These are phyloP conservation scores for Drosophila mauritiana DNA, from an alignment of 1,140 invertebrate species.

Conservation along the genomic window DNA sequence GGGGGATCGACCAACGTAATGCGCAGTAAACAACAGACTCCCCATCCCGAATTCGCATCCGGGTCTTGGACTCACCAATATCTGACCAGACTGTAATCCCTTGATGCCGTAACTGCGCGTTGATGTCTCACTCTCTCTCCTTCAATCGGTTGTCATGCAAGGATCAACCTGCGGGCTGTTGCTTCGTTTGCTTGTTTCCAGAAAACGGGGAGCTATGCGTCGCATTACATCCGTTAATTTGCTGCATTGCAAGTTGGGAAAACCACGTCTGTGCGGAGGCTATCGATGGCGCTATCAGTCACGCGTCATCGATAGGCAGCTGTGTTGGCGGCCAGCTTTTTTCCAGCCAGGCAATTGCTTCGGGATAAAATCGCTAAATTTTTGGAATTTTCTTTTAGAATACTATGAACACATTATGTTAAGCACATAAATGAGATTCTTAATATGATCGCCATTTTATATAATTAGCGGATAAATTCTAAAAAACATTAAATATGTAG, in stretches of 20 bases:
- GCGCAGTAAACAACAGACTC: slow-evolving; percentile 27
- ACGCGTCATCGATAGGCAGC: not conserved
- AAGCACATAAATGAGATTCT: no score
- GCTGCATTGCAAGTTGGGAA: slow-evolving; percentile 7
- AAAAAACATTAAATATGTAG: no score
- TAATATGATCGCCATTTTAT: no score
- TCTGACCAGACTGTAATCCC: not conserved
- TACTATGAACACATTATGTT: no score
- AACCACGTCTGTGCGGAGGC: slow-evolving; percentile 2
- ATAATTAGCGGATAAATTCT: no score
- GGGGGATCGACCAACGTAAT: slow-evolving; percentile 21
- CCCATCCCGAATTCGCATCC: slow-evolving; percentile 9
- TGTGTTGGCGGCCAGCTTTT: not conserved
- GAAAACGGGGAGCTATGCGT: not conserved
- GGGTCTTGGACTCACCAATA: slow-evolving; percentile 15
- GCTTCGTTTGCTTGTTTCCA: slow-evolving; percentile 1
- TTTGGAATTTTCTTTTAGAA: no score
- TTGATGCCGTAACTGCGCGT: not conserved
- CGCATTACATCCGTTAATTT: slow-evolving; percentile 1
- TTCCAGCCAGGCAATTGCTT: no score
- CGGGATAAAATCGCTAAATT: no score
- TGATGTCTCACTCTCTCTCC: no score
- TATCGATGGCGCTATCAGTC: not conserved
- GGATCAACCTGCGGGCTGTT: not conserved
- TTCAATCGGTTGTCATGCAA: not conserved